Percentiles rank a stretch among this genome's conserved stretches.
These are phyloP conservation scores for Lithodes maja DNA, from an alignment of 2,888 invertebrate genomes.

Conservation along the genomic window DNA sequence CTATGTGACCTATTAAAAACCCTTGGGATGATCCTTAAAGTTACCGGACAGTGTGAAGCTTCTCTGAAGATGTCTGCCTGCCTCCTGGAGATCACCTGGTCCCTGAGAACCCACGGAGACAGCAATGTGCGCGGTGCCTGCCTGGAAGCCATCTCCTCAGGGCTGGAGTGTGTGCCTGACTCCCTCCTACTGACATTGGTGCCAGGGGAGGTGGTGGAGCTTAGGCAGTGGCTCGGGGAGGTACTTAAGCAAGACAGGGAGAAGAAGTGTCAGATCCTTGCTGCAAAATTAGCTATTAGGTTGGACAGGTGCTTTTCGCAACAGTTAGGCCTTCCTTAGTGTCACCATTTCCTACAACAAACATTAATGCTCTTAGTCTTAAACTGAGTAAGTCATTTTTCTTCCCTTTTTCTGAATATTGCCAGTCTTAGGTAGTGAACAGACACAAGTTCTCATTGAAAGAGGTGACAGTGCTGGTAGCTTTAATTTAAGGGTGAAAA, in stretches of 20 bases:
- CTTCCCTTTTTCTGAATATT: too few species aligned
- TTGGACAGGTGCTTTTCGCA: slow-evolving; percentile 53
- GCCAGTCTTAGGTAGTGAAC: too few species aligned
- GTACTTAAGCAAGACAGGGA: slow-evolving; percentile 47
- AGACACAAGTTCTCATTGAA: too few species aligned
- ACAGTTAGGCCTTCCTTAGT: slow-evolving; percentile 21
- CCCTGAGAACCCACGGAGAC: slow-evolving; percentile 51
- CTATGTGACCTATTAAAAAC: slow-evolving; percentile 65
- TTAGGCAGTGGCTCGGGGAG: slow-evolving; percentile 54
- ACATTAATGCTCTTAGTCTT: too few species aligned
- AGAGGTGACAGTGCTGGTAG: too few species aligned
- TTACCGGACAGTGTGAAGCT: slow-evolving; percentile 53
- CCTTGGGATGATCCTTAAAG: slow-evolving; percentile 56
- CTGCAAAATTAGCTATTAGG: slow-evolving; percentile 42
- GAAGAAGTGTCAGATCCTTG: slow-evolving; percentile 48
- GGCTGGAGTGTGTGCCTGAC: slow-evolving; percentile 45
- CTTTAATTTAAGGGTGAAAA: too few species aligned
- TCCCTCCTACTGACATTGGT: slow-evolving; percentile 36
- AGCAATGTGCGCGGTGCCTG: slow-evolving; percentile 50
- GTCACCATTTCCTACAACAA: too few species aligned
- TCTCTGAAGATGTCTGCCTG: slow-evolving; percentile 56
- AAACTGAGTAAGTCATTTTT: too few species aligned
- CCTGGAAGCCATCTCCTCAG: slow-evolving; percentile 43
- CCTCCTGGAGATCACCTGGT: slow-evolving; percentile 60
- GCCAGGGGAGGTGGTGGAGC: slow-evolving; percentile 52